Evolutionary conservation across 2,113 vertebrate genomes (phyloP), one percentile per base, ranked within the genome.

Genomic region (Picathartes gymnocephalus): DNA sequence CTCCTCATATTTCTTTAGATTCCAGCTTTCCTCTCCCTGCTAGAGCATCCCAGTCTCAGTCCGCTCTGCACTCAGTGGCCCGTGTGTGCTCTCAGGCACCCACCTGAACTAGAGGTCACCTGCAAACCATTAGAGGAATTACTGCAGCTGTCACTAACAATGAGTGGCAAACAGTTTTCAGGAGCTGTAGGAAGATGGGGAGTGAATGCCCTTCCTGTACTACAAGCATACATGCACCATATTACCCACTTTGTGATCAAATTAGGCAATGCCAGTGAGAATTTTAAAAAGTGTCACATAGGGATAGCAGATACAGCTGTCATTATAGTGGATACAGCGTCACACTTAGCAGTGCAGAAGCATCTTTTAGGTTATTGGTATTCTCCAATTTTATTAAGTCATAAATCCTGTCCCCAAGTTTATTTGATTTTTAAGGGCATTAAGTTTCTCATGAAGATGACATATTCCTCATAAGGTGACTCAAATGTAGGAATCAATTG

Each of bases 81-180:
- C 1, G 0, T 58, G 44, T 2, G 2, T 31, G 20, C 21, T 25
- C 64, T 45, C 42, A 15, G 31, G 47, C 57, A n/a, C 5, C 22
- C 31, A 24, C 40, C 68, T 77, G 62, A 72, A 40, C 62, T n/a
- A 77, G 24, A 72, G 23, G 7, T 60, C 58, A 30, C 13, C 72
- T 65, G 54, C 31, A 91, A 69, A 60, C 58, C 40, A 28, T 33
- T 15, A 30, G 40, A 84, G 47, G 45, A 64, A 39, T 56, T 60
- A 35, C 77, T 91, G 58, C 48, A 72, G 24, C 50, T 73, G 27
- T 47, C 60, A 65, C 54, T 77, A 28, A 68, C 42, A 76, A 15
- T 39, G 81, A 61, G 18, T 23, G 37, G 42, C 33, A 76, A 85
- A 47, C 15, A 23, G 15, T 16, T 80, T 50, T 45, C 54, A 86